Base-by-base conservation (phyloP, 2,888 invertebrate species). In the Pristionchus maxplancki region DNA sequence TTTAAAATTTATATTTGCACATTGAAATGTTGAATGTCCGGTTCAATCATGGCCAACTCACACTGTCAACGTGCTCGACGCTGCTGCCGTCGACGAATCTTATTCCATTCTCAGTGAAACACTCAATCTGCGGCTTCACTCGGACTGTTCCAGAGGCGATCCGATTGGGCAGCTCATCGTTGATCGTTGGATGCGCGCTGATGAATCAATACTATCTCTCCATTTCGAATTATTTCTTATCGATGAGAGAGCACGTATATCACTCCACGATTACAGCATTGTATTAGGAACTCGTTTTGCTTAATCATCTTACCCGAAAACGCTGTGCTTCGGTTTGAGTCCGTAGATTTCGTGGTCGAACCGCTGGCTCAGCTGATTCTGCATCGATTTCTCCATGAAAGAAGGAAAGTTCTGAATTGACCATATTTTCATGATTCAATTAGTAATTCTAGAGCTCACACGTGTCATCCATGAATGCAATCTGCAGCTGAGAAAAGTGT, bases 161-260 rank as follows among this genome's bases (percentile, higher is more conserved):
- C 81, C 95, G 94, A 89, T 95, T 95, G 5, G 95, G 95, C 8
- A 96, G 93, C 82, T 95, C 95, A 91, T 96, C 95, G 90, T 95
- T 95, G 87, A 95, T 90, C 11, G 92, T 92, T 20, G 92, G 92
- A 87, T 93, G 92, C 28, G 92, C 91, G 85, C 92, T 91, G 88
- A 89, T n/a, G n/a, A 48, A 78, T 78, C 20, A n/a, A 40, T 1
- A 6, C 24, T n/a, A 24, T 1, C n/a, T 64, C n/a, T 24, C 64
- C 24, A n/a, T n/a, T n/a, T n/a, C n/a, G n/a, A n/a, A n/a, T n/a
- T n/a, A n/a, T n/a, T n/a, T n/a, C n/a, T n/a, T n/a, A n/a, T n/a
- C n/a, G n/a, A n/a, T n/a, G n/a, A n/a, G n/a, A n/a, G n/a, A n/a
- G n/a, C n/a, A n/a, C n/a, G n/a, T n/a, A n/a, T n/a, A n/a, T n/a